These are phyloP conservation scores for Antheraea pernyi DNA, from an alignment of 1,140 invertebrate genomes.

Conservation along the genomic window DNA sequence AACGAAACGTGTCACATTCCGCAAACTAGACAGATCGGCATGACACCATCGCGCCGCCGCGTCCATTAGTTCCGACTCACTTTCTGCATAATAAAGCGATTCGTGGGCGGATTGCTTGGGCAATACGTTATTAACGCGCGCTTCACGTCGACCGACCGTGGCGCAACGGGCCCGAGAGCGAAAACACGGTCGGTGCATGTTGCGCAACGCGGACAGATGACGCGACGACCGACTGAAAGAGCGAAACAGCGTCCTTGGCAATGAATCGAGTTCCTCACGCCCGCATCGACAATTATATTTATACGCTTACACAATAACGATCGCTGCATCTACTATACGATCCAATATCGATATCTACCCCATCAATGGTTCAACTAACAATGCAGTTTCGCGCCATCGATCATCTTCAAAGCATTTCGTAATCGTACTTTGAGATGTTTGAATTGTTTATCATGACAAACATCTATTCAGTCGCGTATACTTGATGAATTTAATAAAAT, in stretches of 20 bases:
- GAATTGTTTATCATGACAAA: background rate
- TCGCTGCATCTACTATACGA: conserved; percentile 18
- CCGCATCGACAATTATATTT: conserved; percentile 36
- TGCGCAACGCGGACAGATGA: conserved; percentile 35
- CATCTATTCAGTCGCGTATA: background rate
- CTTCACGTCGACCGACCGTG: conserved; percentile 25
- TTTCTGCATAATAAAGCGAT: conserved; percentile 47
- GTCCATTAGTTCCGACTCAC: conserved; percentile 35
- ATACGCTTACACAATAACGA: conserved; percentile 38
- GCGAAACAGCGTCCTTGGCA: conserved; percentile 54
- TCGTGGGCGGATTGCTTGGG: conserved; percentile 32
- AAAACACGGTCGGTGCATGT: conserved; percentile 20
- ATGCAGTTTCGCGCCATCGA: conserved; percentile 32
- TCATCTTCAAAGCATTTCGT: conserved; percentile 39
- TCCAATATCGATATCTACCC: conserved; percentile 34
- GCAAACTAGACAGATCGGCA: background rate
- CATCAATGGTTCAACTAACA: conserved; percentile 34
- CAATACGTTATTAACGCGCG: conserved; percentile 36
- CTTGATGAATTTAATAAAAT: background rate
- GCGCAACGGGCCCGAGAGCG: conserved; percentile 32
- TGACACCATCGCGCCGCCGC: too few relatives aligned
- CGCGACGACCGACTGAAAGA: conserved; percentile 45
- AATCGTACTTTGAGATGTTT: conserved; percentile 21
- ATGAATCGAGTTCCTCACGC: conserved; percentile 40
- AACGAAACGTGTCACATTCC: background rate